Percentiles rank a stretch among this genome's conserved stretches.
These are phyloP conservation scores for Carterocephalus palaemon DNA, from an alignment of 2,888 invertebrate species.

Conservation along the genomic window DNA sequence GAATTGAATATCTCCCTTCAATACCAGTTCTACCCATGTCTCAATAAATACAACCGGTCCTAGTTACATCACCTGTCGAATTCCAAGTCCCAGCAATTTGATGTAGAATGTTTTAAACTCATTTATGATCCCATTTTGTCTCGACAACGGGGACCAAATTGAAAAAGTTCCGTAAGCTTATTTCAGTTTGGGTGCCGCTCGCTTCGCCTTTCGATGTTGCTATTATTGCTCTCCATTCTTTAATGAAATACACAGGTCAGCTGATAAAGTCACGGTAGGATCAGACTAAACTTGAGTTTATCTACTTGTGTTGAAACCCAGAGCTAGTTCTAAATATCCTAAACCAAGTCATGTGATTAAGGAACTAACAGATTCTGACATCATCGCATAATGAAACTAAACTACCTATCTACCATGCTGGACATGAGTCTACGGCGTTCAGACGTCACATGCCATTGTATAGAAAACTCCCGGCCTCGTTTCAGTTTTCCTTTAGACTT, in stretches of 20 bases:
- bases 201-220: constrained; percentile 28
- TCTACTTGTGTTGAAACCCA: no score
- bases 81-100: constrained; percentile 15
- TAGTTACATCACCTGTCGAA: constrained; percentile 7
- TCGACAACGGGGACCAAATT: constrained; percentile 50
- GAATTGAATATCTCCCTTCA: no score
- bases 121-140: constrained; percentile 47
- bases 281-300: no score
- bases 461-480: no score
- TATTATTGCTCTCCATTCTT: constrained; percentile 22
- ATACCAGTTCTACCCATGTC: background rate
- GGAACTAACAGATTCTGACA: no score
- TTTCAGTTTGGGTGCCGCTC: constrained; percentile 38
- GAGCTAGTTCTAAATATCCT: no score
- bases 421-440: no score
- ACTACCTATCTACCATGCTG: no score
- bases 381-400: background rate
- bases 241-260: constrained; percentile 12
- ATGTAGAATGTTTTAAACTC: constrained; percentile 48
- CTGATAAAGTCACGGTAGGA: no score
- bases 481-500: no score
- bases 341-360: no score
- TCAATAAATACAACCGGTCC: background rate
- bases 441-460: no score
- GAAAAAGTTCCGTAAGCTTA: constrained; percentile 55